These are phyloP conservation scores for Physocephala rufipes DNA, from an alignment of 2,888 invertebrate species.

Conservation along the genomic window DNA sequence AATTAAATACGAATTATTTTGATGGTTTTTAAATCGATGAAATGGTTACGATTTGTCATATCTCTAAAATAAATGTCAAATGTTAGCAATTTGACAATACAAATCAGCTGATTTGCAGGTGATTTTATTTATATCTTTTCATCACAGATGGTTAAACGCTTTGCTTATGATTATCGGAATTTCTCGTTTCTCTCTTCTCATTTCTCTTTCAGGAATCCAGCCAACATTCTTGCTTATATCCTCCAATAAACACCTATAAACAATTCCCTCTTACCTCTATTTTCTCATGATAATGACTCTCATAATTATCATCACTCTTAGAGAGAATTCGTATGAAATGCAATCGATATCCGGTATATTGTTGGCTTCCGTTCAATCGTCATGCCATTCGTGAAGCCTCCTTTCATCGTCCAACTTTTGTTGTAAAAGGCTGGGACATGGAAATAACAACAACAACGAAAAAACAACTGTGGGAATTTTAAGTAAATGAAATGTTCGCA, in stretches of 20 bases:
- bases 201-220: background rate
- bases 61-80: too few relatives aligned
- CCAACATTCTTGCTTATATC: background rate
- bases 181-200: constrained; percentile 1
- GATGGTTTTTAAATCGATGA: too few relatives aligned
- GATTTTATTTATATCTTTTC: background rate
- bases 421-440: background rate
- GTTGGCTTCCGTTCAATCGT: constrained; percentile 22
- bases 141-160: too few relatives aligned
- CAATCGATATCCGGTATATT: constrained; percentile 27
- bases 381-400: background rate
- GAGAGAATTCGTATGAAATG: constrained; percentile 2
- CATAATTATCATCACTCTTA: background rate
- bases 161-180: too few relatives aligned
- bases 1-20: too few relatives aligned
- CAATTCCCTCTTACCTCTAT: too few relatives aligned
- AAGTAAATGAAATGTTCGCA: background rate
- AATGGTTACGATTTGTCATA: too few relatives aligned
- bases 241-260: too few relatives aligned
- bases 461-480: background rate
- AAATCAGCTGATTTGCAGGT: too few relatives aligned
- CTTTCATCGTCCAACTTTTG: background rate
- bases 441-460: background rate
- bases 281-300: background rate
- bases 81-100: too few relatives aligned